These are phyloP conservation scores for Sympetrum striolatum DNA, from an alignment of 2,888 invertebrate genomes.

Conservation along the genomic window DNA sequence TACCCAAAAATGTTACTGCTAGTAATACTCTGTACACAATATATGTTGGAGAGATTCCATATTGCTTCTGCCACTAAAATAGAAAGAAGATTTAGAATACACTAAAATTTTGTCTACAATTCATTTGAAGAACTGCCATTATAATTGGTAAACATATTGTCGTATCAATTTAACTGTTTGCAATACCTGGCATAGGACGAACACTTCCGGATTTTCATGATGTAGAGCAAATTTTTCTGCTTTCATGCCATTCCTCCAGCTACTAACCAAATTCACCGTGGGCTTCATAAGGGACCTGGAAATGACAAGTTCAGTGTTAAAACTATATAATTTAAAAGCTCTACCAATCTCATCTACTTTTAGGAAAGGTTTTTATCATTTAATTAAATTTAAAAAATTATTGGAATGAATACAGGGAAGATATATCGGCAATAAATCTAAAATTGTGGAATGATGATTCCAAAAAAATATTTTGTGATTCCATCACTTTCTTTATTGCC, in stretches of 20 bases:
- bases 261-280: slow-evolving; percentile 53
- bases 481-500: too few species aligned
- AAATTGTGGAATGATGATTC: too few species aligned
- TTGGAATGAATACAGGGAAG: too few species aligned
- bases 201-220: slow-evolving; percentile 53
- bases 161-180: not conserved
- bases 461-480: too few species aligned
- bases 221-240: slow-evolving; percentile 53
- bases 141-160: too few species aligned
- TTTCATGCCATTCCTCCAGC: slow-evolving; percentile 56
- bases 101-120: not conserved
- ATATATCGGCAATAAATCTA: too few species aligned
- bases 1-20: slow-evolving; percentile 60
- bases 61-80: slow-evolving; percentile 68
- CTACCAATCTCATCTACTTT: not conserved
- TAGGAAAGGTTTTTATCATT: not conserved
- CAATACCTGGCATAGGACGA: slow-evolving; percentile 51
- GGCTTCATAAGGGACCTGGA: slow-evolving; percentile 13
- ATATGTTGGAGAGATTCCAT: slow-evolving; percentile 54
- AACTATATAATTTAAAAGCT: not conserved
- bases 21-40: slow-evolving; percentile 67
- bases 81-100: slow-evolving; percentile 47
- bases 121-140: not conserved
- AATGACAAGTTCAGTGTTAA: not conserved
- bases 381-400: too few species aligned